Evolutionary conservation across 1,140 invertebrate species (phyloP), one percentile per base, ranked within the genome.

Genomic region (Cataglyphis hispanica): DNA sequence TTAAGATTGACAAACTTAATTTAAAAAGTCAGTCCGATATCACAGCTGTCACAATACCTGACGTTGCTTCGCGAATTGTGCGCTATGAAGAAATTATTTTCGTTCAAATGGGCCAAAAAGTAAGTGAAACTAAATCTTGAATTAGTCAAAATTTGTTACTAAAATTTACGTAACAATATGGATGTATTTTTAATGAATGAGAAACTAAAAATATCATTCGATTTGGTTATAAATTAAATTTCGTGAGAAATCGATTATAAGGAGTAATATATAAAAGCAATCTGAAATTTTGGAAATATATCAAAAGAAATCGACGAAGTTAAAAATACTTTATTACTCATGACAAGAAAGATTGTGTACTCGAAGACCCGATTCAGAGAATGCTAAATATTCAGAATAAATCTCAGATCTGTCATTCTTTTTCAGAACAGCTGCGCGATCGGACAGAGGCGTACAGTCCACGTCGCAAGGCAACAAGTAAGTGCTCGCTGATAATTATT

Each of bases 391-490:
- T 37, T 56, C 1, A 58, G 6, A 53, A 22, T 72, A 16, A 58
- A 58, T 56, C 19, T 53, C 6, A 61, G 1, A 75, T 8, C 2
- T 60, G 27, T 27, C 16, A 16, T 31, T 63, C n/a, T 77, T 77
- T 78, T 67, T 37, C 61, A 78, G 76, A 37, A 67, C 40, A 66
- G 11, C 75, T 11, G 22, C 61, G n/a, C 61, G 76, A 10, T 46
- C 13, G 13, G 27, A 50, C 13, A 78, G 53, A 4, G n/a, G 66
- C 8, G n/a, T 67, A 4, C 61, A 66, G 3, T 53, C 75, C 8
- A 6, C 40, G 0, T 25, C 34, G 0, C 76, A 67, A 67, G n/a
- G 27, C 7, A n/a, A 40, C 43, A 78, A 67, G 76, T 78, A 78
- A 53, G 76, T 78, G 25, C 1, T 10, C n/a, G 4, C 8, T 61